Base-by-base conservation (phyloP, 2,113 vertebrate species). In the Myotis davidii region DNA sequence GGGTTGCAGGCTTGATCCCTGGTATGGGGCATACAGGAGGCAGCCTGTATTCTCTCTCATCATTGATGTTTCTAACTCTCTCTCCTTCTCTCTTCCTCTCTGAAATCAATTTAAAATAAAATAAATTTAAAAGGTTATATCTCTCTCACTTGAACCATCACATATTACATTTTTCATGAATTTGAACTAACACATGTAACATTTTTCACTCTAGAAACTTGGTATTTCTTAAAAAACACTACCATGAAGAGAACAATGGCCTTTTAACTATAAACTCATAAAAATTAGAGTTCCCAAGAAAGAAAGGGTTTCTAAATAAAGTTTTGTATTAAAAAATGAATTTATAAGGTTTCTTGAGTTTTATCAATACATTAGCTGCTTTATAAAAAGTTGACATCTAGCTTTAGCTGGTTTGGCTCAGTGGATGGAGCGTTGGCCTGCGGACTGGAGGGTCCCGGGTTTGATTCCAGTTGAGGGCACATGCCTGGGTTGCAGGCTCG, bases 251-350 rank as follows among this genome's bases (percentile, higher is more conserved):
- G 37, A 92, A 74, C 13, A 73, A 82, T 6, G 16, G n/a, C 17
- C 52, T 84, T 76, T 52, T 39, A 78, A 64, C 7, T 61, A 81
- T 7, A 76, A 81, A 42, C 52, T 94, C 70, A 85, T 78, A 79
- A 94, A 85, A 87, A 65, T 27, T 11, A 29, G 48, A 59, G 6
- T 94, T 94, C 64, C 42, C 32, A 70, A 95, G 37, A 76, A 64
- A 84, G 65, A 64, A 64, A 50, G 21, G 13, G 18, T 65, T 81
- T 79, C 25, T 13, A 90, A 96, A 95, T 9, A 12, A 82, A 94
- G 21, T n/a, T 83, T 50, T 82, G 13, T 54, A 78, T 83, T 95
- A 65, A 65, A 92, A 88, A 95, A n/a, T 70, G 16, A 14, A 90
- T 65, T 90, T 94, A 86, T 65, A 64, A 29, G 14, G 13, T 70